Percentiles rank a stretch among this genome's conserved stretches.
Conservation (phyloP, 2,113 vertebrate species). For the Halcyon malimbica region DNA sequence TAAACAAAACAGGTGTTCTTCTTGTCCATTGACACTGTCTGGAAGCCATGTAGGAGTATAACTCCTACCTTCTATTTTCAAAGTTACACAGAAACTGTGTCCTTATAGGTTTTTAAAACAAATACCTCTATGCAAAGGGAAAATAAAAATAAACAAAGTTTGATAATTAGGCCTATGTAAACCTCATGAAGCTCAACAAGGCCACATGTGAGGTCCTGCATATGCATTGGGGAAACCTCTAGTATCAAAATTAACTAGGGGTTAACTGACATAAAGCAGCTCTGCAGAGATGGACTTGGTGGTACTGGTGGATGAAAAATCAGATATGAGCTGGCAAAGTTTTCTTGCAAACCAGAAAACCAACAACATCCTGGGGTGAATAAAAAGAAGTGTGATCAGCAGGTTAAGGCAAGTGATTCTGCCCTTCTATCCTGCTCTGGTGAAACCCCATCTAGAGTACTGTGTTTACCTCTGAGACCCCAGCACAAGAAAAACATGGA, state of each 20-base stretch:
- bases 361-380: neutral
- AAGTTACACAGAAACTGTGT: neutral
- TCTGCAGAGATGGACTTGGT: neutral
- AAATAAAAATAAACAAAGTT: neutral
- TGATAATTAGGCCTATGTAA: neutral
- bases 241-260: neutral
- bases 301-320: neutral
- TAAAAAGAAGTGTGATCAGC: neutral
- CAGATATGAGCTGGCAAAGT: neutral
- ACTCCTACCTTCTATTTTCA: neutral
- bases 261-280: rapidly evolving
- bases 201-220: neutral
- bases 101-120: neutral
- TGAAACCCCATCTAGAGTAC: too few relatives aligned
- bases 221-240: rapidly evolving
- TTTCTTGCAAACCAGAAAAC: neutral
- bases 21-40: neutral
- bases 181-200: neutral
- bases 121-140: neutral
- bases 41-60: neutral
- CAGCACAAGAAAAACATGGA: too few relatives aligned
- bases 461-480: too few relatives aligned
- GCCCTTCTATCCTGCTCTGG: too few relatives aligned
- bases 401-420: neutral
- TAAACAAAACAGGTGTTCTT: neutral